Conservation (phyloP, 2,113 vertebrate species). For the Petromus typicus region DNA sequence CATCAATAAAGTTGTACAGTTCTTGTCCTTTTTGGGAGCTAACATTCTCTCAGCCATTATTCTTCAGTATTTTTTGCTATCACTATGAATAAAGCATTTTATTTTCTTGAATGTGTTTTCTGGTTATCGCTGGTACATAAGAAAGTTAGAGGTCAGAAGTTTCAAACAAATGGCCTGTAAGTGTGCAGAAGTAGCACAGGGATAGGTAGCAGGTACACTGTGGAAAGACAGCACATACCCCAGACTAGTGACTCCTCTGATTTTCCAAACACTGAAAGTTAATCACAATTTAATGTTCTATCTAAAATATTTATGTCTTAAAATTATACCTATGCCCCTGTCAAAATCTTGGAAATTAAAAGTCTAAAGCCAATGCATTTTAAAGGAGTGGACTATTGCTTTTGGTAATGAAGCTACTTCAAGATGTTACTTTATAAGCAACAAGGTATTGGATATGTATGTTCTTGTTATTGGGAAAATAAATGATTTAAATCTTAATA, state of each 20-base stretch:
- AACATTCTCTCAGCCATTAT: neutral
- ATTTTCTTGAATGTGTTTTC: neutral
- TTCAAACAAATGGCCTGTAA: neutral
- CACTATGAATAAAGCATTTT: neutral
- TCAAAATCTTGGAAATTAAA: neutral
- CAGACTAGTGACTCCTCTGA: neutral
- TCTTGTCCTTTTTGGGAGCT: neutral
- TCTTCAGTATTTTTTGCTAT: neutral
- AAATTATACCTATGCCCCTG: neutral
- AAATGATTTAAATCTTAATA: neutral
- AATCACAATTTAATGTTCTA: neutral
- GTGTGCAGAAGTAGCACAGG: neutral
- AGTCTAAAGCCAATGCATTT: neutral
- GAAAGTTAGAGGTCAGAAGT: neutral
- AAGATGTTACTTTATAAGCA: neutral
- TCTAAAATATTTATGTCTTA: neutral
- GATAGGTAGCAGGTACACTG: neutral
- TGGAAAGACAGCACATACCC: neutral
- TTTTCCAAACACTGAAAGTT: neutral
- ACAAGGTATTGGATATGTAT: neutral
- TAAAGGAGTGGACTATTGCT: neutral
- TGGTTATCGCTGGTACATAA: neutral
- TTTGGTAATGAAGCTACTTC: neutral
- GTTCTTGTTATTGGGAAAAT: neutral
- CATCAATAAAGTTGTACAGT: neutral